Conservation (phyloP, 2,113 vertebrate species). For the Odocoileus hemionus region DNA sequence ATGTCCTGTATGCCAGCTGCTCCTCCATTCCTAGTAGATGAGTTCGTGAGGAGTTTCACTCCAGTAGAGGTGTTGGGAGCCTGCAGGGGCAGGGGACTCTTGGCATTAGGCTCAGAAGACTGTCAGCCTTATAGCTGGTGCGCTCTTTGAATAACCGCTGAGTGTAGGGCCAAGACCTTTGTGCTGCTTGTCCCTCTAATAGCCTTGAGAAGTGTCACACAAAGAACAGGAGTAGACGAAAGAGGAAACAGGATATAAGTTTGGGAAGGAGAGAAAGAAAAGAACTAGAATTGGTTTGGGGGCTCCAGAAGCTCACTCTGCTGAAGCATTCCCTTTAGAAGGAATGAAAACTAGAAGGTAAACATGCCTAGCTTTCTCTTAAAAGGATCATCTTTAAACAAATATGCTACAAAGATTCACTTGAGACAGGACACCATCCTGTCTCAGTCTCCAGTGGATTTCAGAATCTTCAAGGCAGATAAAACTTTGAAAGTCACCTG, state of each 20-base stretch:
- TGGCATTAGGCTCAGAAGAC: background rate
- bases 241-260: background rate
- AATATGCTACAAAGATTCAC: too few species aligned
- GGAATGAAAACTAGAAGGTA: background rate
- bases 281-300: background rate
- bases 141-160: background rate
- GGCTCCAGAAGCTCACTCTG: background rate
- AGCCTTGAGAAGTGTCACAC: background rate
- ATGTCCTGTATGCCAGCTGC: background rate
- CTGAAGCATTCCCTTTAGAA: background rate
- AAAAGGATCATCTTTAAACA: background rate
- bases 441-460: background rate
- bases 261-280: background rate
- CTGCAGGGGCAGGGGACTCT: too few species aligned
- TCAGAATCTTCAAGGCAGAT: background rate
- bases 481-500: background rate
- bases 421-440: background rate
- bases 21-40: background rate
- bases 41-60: background rate
- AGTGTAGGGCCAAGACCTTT: background rate
- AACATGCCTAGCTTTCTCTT: background rate
- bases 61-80: background rate
- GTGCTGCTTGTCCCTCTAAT: background rate
- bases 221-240: background rate
- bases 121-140: background rate